A percentile compares a stretch with the other conserved stretches of the same genome.
Conservation (phyloP, 2,113 vertebrate genomes). For the Amia ocellicauda region DNA sequence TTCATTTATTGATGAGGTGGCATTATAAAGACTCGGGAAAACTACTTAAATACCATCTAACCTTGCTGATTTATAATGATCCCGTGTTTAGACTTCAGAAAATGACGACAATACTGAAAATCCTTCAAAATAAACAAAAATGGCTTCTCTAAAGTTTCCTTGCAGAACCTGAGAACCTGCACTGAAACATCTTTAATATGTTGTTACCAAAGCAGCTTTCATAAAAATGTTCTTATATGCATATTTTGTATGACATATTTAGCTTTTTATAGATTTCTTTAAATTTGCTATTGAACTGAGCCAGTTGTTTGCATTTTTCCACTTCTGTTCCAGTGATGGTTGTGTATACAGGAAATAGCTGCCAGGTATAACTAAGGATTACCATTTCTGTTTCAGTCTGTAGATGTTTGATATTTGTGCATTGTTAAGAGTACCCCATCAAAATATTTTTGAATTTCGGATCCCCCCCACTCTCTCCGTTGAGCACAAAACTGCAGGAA, state of each 20-base stretch:
- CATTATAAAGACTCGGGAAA: slow-evolving; percentile 42
- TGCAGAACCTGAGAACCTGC: slow-evolving; percentile 71
- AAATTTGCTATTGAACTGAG: slow-evolving; percentile 73
- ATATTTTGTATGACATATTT: slow-evolving; percentile 97
- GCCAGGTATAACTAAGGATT: slow-evolving; percentile 63
- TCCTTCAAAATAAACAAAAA: slow-evolving; percentile 41
- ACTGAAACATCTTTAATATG: slow-evolving; percentile 87
- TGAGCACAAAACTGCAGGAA: no score
- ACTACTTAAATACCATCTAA: slow-evolving; percentile 18
- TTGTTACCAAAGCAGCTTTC: slow-evolving; percentile 99
- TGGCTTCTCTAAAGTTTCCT: slow-evolving; percentile 68
- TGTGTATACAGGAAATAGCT: slow-evolving; percentile 59
- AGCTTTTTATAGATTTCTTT: slow-evolving; percentile 93
- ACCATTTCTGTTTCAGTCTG: slow-evolving; percentile 54
- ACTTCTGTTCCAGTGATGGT: slow-evolving; percentile 35
- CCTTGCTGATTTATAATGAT: slow-evolving; percentile 70
- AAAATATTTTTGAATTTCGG: slow-evolving; percentile 22
- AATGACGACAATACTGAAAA: slow-evolving; percentile 63
- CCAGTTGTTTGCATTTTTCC: slow-evolving; percentile 73
- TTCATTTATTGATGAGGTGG: slow-evolving; percentile 52
- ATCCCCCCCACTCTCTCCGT: no score
- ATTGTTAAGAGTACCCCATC: slow-evolving; percentile 25
- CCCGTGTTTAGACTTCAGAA: slow-evolving; percentile 83
- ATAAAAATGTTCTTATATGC: slow-evolving; percentile 92
- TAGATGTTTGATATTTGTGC: slow-evolving; percentile 46